Conservation (phyloP, 1,140 invertebrate genomes). For the Hirudo medicinalis region DNA sequence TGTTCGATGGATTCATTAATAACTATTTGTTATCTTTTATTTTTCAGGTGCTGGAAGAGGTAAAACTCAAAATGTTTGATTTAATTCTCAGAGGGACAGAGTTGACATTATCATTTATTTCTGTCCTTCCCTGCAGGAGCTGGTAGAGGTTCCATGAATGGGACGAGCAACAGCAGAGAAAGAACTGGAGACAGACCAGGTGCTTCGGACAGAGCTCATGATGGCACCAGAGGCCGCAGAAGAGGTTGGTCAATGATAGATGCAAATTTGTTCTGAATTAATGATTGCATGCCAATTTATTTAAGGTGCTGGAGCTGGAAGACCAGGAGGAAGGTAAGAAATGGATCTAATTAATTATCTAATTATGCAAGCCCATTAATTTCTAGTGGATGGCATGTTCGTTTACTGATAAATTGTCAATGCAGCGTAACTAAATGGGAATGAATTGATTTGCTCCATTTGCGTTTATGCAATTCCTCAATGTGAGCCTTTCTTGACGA, state of each 20-base stretch:
- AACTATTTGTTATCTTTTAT: too few species aligned
- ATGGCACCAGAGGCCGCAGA: background rate
- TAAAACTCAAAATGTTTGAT: too few species aligned
- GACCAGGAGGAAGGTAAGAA: conserved; percentile 4
- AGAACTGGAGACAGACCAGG: background rate
- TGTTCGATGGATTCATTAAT: too few species aligned
- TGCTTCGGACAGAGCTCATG: background rate
- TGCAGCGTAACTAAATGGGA: background rate
- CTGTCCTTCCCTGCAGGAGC: background rate
- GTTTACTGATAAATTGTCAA: background rate
- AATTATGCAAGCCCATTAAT: too few species aligned
- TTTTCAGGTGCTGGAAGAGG: too few species aligned
- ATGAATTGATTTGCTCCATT: background rate
- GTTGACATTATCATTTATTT: background rate
- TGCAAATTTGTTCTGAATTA: too few species aligned
- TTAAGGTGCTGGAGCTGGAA: background rate
- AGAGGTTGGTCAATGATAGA: background rate
- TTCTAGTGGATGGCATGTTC: too few species aligned
- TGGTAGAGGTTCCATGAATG: background rate
- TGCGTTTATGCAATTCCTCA: too few species aligned
- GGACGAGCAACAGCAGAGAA: background rate
- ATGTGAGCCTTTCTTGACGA: background rate
- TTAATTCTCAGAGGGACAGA: too few species aligned
- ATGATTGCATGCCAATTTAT: too few species aligned
- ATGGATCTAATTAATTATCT: too few species aligned